Evolutionary conservation across 2,888 invertebrate genomes (phyloP).

Genomic region (Watsonalla cultraria): DNA sequence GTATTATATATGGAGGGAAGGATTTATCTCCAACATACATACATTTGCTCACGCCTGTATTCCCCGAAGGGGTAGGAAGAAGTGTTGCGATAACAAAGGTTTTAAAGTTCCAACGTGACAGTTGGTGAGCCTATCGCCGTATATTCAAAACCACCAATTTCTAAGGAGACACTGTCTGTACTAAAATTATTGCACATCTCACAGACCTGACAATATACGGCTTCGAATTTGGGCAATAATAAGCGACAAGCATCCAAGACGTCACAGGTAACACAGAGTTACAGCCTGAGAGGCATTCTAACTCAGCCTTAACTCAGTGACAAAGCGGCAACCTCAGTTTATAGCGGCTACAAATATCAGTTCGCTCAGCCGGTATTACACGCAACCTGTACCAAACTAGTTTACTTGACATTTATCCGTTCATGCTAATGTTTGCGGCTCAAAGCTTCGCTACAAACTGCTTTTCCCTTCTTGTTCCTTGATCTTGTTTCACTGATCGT

Average conservation of each 20-base stretch:
- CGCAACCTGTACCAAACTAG: conserved; percentile 1
- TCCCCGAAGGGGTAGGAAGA: too few relatives aligned
- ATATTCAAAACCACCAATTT: too few relatives aligned
- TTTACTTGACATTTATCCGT: conserved; percentile 35
- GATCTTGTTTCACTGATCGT: conserved; percentile 6
- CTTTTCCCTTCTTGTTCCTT: conserved; percentile 9
- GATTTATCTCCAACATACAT: too few relatives aligned
- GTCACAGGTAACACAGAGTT: neutral
- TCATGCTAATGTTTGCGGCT: conserved; percentile 40
- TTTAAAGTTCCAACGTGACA: too few relatives aligned
- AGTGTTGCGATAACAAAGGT: too few relatives aligned
- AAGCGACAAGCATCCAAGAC: neutral
- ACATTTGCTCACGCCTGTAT: too few relatives aligned
- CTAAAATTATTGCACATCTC: too few relatives aligned
- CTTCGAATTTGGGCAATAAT: too few relatives aligned
- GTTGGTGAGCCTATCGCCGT: too few relatives aligned
- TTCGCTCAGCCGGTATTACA: neutral
- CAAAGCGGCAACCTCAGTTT: neutral
- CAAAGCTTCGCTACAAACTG: conserved; percentile 27
- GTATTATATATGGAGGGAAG: too few relatives aligned
- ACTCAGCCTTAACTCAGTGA: neutral
- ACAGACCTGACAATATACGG: too few relatives aligned
- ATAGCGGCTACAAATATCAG: neutral
- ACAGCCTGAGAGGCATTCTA: neutral
- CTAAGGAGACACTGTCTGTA: too few relatives aligned